A percentile compares a stretch with the other conserved stretches of the same genome.
phyloP scores from a whole-genome alignment of 2,888 invertebrate genomes.

The Sialis lutaria region DNA sequence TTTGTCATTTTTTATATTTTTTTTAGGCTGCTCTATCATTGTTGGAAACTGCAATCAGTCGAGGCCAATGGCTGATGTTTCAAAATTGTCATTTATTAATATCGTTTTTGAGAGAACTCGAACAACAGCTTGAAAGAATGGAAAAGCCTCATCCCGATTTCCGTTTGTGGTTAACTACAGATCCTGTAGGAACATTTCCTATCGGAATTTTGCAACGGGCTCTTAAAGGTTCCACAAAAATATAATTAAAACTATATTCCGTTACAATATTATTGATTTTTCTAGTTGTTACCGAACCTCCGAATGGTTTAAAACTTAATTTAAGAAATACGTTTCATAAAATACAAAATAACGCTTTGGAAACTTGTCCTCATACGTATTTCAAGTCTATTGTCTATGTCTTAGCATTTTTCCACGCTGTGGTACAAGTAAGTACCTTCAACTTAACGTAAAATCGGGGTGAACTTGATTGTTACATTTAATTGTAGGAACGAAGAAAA shows the following conservation, averaged over 20 bases:
- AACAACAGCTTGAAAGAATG: conserved; percentile 66
- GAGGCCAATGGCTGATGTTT: conserved; percentile 82
- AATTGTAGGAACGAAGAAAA: conserved; percentile 61
- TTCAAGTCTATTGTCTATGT: conserved; percentile 74
- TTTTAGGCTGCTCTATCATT: conserved; percentile 48
- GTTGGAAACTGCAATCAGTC: conserved; percentile 46
- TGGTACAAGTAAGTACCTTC: conserved; percentile 53
- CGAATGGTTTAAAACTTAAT: conserved; percentile 78
- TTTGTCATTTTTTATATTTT: conserved; percentile 4
- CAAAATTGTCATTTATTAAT: conserved; percentile 84
- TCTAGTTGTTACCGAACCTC: conserved; percentile 81
- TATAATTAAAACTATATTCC: not conserved
- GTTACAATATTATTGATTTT: conserved; percentile 7
- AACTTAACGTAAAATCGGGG: too few species aligned
- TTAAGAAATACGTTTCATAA: conserved; percentile 78
- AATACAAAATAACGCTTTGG: conserved; percentile 54
- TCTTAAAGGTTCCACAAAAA: conserved; percentile 42
- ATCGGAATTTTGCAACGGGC: conserved; percentile 78
- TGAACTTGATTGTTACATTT: too few species aligned
- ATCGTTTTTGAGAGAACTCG: conserved; percentile 59
- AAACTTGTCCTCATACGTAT: conserved; percentile 54
- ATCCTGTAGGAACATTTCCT: conserved; percentile 72
- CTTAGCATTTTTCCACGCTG: conserved; percentile 85
- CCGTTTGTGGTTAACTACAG: conserved; percentile 83
- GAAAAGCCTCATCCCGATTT: conserved; percentile 78